These are phyloP conservation scores for Dasypolia templi DNA, from an alignment of 2,888 invertebrate species.

Conservation along the genomic window DNA sequence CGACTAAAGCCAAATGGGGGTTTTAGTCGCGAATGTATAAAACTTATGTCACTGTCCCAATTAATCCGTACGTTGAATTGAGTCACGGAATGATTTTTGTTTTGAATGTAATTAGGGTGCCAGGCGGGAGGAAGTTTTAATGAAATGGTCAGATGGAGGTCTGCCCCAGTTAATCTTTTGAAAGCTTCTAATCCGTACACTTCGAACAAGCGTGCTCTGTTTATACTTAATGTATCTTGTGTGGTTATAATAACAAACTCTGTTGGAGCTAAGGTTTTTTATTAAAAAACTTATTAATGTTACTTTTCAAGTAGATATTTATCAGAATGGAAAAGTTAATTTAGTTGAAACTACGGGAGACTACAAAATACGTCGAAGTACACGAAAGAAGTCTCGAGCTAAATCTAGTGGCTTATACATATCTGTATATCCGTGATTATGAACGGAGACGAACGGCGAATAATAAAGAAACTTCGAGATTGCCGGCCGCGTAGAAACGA, in stretches of 20 bases:
- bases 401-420: conserved; percentile 51
- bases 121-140: conserved; percentile 77
- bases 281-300: conserved; percentile 53
- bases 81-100: conserved; percentile 78
- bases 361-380: conserved; percentile 28
- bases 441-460: conserved; percentile 27
- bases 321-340: conserved; percentile 38
- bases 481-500: conserved; percentile 25
- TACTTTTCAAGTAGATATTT: conserved; percentile 35
- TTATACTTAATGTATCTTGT: conserved; percentile 67
- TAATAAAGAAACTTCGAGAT: conserved; percentile 54
- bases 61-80: conserved; percentile 66
- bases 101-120: conserved; percentile 76
- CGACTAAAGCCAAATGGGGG: no score
- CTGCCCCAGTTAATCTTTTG: conserved; percentile 83
- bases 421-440: conserved; percentile 43
- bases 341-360: conserved; percentile 35
- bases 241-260: conserved; percentile 50
- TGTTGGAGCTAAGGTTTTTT: conserved; percentile 20
- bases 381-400: conserved; percentile 18
- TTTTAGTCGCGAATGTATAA: conserved; percentile 16
- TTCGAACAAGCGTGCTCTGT: conserved; percentile 72
- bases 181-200: conserved; percentile 82
- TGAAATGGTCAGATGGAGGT: conserved; percentile 80
- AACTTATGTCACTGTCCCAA: conserved; percentile 42